phyloP scores from a whole-genome alignment of 1,140 invertebrate species.

The Cotesia chilonis region DNA sequence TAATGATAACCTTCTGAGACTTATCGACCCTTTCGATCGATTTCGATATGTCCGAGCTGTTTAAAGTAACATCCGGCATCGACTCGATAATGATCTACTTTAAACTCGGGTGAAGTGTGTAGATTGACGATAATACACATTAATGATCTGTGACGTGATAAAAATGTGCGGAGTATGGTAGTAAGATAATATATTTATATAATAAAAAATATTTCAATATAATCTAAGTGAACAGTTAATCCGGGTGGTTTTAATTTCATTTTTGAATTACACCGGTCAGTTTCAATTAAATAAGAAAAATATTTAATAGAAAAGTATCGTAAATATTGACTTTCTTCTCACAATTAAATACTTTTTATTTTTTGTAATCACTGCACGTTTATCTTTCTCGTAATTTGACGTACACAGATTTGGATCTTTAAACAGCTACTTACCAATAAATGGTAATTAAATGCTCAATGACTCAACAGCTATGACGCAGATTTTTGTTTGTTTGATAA shows the following conservation, averaged over 20 bases:
- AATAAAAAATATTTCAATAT: not conserved
- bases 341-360: no score
- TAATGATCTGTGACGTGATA: not conserved
- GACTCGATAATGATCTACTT: slow-evolving; percentile 29
- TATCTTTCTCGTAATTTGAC: no score
- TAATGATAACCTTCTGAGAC: slow-evolving; percentile 16
- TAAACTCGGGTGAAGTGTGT: slow-evolving; percentile 18
- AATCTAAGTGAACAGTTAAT: no score
- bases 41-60: slow-evolving; percentile 28
- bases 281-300: no score
- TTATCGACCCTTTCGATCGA: slow-evolving; percentile 21
- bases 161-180: no score
- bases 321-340: no score
- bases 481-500: no score
- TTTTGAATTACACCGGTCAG: no score
- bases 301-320: no score
- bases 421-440: slow-evolving; percentile 3
- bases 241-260: slow-evolving; percentile 5
- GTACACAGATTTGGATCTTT: slow-evolving; percentile 5
- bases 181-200: not conserved
- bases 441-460: no score
- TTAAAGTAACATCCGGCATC: slow-evolving; percentile 34
- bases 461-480: not conserved
- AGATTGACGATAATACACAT: not conserved
- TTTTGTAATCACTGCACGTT: no score